A percentile compares a stretch with the other conserved stretches of the same genome.
Evolutionary conservation across 2,888 invertebrate species (phyloP).

Genomic region (Epicampocera succincta): DNA sequence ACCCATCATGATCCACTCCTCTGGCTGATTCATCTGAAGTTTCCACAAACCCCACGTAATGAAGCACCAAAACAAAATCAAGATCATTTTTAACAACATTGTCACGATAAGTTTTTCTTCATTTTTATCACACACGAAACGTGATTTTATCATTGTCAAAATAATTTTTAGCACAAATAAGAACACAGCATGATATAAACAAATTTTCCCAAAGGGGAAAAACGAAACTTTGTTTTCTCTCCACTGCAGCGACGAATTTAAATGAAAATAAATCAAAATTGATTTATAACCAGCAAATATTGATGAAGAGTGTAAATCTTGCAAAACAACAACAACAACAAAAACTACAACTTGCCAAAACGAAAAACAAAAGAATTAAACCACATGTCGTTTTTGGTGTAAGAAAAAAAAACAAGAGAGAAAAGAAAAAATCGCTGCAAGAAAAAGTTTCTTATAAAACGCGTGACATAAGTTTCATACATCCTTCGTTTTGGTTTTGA

Average conservation of each 20-base stretch:
- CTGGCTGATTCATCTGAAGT: neutral
- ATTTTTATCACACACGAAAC: constrained; percentile 65
- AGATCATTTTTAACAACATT: constrained; percentile 60
- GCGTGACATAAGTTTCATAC: constrained; percentile 61
- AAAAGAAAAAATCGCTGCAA: constrained; percentile 8
- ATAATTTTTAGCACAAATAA: constrained; percentile 65
- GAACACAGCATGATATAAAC: constrained; percentile 66
- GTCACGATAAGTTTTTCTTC: constrained; percentile 60
- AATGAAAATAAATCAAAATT: constrained; percentile 66
- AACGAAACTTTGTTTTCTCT: constrained; percentile 40
- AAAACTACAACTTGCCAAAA: neutral
- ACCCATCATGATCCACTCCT: neutral
- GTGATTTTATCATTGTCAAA: constrained; percentile 69
- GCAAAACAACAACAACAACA: constrained; percentile 39
- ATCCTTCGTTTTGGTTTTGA: constrained; percentile 15
- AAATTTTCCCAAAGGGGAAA: constrained; percentile 67
- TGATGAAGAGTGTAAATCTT: constrained; percentile 65
- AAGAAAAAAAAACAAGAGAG: constrained; percentile 18
- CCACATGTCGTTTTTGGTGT: constrained; percentile 60
- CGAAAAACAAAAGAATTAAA: constrained; percentile 41
- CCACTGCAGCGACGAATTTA: constrained; percentile 16
- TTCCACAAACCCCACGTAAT: neutral
- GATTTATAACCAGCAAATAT: constrained; percentile 66
- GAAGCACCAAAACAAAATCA: constrained; percentile 29
- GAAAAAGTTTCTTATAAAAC: constrained; percentile 57